A percentile compares a stretch with the other conserved stretches of the same genome.
phyloP scores from a whole-genome alignment of 2,797 vertebrate genomes.

The Chelmon rostratus region DNA sequence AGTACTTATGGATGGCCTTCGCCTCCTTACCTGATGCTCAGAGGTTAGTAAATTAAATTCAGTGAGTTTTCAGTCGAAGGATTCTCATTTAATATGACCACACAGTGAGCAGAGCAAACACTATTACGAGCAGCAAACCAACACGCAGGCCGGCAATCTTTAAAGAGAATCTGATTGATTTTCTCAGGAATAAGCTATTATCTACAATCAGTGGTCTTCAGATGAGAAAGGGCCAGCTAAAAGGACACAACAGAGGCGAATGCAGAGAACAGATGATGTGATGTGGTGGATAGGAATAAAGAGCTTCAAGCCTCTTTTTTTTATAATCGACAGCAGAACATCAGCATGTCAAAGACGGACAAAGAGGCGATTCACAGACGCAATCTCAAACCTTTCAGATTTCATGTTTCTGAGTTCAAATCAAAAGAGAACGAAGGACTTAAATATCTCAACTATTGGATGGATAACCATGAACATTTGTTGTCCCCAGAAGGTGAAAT shows the following conservation, averaged over 20 bases:
- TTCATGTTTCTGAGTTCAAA: background rate
- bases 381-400: background rate
- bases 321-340: conserved; percentile 5
- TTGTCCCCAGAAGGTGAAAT: background rate
- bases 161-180: conserved; percentile 76
- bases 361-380: background rate
- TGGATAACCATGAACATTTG: no score
- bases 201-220: conserved; percentile 70
- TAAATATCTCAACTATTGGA: no score
- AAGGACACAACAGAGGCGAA: conserved; percentile 53
- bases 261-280: conserved; percentile 31
- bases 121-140: conserved; percentile 60
- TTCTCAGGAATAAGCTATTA: conserved; percentile 73
- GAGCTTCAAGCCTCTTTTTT: conserved; percentile 8
- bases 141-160: conserved; percentile 55
- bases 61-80: conserved; percentile 49
- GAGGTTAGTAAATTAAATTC: conserved; percentile 54
- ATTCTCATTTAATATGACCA: conserved; percentile 61
- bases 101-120: conserved; percentile 59
- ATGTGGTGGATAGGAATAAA: conserved; percentile 6
- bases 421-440: no score
- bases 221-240: conserved; percentile 56
- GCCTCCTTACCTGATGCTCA: conserved; percentile 47
- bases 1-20: conserved; percentile 45
- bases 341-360: background rate